Percentiles rank a stretch among this genome's conserved stretches.
These are phyloP conservation scores for Chloromyia formosa DNA, from an alignment of 2,888 invertebrate species.

Conservation along the genomic window DNA sequence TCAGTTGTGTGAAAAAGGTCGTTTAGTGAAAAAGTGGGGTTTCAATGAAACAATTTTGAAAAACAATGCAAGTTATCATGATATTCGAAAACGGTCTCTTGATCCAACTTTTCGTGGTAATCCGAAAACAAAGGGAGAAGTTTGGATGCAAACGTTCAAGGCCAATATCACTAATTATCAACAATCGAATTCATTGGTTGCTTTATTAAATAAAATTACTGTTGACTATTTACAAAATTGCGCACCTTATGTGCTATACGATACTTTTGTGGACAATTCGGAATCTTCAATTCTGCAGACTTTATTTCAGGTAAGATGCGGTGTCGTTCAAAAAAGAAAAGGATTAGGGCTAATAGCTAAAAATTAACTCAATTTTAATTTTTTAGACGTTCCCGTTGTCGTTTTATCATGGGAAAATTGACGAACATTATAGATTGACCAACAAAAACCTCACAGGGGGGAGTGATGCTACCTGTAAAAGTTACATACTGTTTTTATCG, in stretches of 20 bases:
- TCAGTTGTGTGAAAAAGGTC: not conserved
- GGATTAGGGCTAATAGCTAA: not conserved
- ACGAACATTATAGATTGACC: constrained; percentile 64
- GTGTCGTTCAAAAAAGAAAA: constrained; percentile 2
- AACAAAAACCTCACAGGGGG: constrained; percentile 60
- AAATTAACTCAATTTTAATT: not conserved
- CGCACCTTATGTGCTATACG: constrained; percentile 74
- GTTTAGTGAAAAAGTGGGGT: not conserved
- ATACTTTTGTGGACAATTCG: constrained; percentile 67
- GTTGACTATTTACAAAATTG: constrained; percentile 71
- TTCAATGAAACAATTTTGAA: not conserved
- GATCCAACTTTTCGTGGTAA: constrained; percentile 69
- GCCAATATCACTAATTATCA: constrained; percentile 58
- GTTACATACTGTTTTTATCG: constrained; percentile 74
- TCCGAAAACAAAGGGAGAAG: constrained; percentile 69
- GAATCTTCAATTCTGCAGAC: constrained; percentile 69
- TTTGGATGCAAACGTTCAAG: constrained; percentile 66
- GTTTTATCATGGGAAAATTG: constrained; percentile 72
- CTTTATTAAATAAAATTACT: constrained; percentile 70
- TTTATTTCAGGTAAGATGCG: constrained; percentile 64
- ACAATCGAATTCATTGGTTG: constrained; percentile 70
- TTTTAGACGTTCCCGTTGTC: constrained; percentile 65
- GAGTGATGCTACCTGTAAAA: constrained; percentile 67
- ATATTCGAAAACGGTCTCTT: constrained; percentile 59
- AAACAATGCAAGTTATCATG: not conserved